Percentiles rank a stretch among this genome's conserved stretches.
phyloP scores from a whole-genome alignment of 2,797 vertebrate species.

The Bradypodion pumilum region DNA sequence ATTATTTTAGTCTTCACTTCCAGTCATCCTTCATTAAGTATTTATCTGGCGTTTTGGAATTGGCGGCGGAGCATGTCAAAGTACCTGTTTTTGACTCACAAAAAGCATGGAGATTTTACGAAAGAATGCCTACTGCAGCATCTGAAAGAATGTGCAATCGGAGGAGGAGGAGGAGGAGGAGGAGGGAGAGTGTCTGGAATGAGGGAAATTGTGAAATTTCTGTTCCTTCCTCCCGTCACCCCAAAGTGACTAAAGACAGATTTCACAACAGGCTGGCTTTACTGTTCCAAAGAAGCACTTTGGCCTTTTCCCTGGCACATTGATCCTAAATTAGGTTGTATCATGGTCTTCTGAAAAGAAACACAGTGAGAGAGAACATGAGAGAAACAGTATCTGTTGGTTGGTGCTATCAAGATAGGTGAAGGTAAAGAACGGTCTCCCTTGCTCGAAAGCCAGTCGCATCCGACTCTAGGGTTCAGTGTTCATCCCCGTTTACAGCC shows the following conservation, averaged over 20 bases:
- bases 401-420: too few species aligned
- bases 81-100: slow-evolving; percentile 36
- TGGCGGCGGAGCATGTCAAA: slow-evolving; percentile 31
- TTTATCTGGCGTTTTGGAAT: slow-evolving; percentile 64
- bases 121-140: slow-evolving; percentile 21
- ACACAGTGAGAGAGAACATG: neutral
- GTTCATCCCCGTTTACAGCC: too few species aligned
- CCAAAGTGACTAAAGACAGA: neutral
- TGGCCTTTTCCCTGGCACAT: neutral
- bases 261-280: too few species aligned
- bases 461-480: too few species aligned
- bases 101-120: slow-evolving; percentile 31
- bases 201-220: too few species aligned
- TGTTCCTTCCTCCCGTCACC: neutral
- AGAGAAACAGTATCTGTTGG: too few species aligned
- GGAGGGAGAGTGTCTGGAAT: neutral
- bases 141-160: neutral
- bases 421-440: too few species aligned
- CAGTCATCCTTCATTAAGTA: slow-evolving; percentile 65
- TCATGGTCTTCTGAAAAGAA: neutral
- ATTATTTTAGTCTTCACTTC: slow-evolving; percentile 57
- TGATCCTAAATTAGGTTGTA: neutral
- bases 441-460: too few species aligned
- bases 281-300: neutral
- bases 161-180: too few species aligned